Evolutionary conservation across 2,113 vertebrate species (phyloP).

Genomic region (Pungitius pungitius): DNA sequence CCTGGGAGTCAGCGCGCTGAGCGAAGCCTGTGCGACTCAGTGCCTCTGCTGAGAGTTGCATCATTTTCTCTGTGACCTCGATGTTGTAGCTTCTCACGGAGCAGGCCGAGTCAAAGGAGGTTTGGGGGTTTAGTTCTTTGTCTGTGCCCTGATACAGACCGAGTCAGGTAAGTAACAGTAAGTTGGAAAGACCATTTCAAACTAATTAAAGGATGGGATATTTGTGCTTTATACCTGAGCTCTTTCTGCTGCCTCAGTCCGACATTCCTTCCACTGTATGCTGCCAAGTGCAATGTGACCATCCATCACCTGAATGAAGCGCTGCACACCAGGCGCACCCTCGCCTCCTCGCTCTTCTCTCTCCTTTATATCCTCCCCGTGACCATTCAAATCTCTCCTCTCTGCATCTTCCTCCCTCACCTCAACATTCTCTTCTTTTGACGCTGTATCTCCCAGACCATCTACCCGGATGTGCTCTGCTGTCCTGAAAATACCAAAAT

Average conservation of each 20-base stretch:
- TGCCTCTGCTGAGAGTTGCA: conserved; percentile 63
- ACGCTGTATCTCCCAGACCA: not conserved
- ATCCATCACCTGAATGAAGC: conserved; percentile 55
- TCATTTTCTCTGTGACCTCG: conserved; percentile 55
- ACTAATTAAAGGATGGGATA: not conserved
- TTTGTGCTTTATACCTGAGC: conserved; percentile 17
- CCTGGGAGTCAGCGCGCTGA: conserved; percentile 39
- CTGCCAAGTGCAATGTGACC: conserved; percentile 53
- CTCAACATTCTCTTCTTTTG: conserved; percentile 11
- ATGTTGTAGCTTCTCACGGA: conserved; percentile 53
- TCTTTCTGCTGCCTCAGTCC: conserved; percentile 5
- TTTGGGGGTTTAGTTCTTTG: not conserved
- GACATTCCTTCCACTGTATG: conserved; percentile 42
- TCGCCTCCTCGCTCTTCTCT: conserved; percentile 6
- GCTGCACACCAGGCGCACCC: conserved; percentile 1
- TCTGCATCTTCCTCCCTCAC: not conserved
- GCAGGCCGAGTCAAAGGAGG: conserved; percentile 46
- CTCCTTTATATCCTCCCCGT: not conserved
- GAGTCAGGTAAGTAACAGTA: not conserved
- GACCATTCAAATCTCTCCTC: not conserved
- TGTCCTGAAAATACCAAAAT: conserved; percentile 36
- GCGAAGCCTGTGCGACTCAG: conserved; percentile 51
- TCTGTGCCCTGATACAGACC: conserved; percentile 12
- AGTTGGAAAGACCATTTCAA: not conserved
- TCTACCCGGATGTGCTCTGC: conserved; percentile 3